Conservation (phyloP, 1,140 invertebrate species). For the Muscidifurax raptorellus region DNA sequence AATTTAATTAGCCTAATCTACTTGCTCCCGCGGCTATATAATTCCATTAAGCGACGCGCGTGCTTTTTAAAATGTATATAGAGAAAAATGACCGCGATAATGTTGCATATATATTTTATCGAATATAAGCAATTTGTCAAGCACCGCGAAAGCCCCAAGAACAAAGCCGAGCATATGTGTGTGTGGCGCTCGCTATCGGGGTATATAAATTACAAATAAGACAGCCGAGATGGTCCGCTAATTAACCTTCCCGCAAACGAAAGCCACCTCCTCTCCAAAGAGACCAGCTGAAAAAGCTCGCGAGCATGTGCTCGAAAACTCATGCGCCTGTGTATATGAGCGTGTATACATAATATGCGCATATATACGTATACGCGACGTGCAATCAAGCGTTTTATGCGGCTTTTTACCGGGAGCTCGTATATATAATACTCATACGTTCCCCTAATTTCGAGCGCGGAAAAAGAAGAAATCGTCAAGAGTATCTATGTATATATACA, state of each 20-base stretch:
- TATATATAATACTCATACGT: background rate
- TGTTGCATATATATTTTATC: background rate
- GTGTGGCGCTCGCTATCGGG: conserved; percentile 49
- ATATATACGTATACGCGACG: background rate
- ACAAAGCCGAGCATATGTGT: background rate
- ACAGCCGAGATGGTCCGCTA: conserved; percentile 65
- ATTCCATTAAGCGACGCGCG: conserved; percentile 13
- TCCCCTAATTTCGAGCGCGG: too few species aligned
- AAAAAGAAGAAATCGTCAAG: too few species aligned
- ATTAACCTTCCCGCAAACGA: conserved; percentile 68
- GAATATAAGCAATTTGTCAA: background rate
- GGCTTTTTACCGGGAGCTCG: conserved; percentile 16
- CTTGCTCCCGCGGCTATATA: background rate
- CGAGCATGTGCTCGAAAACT: too few species aligned
- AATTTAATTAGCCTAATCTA: conserved; percentile 34
- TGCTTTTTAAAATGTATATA: background rate
- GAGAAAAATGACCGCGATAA: too few species aligned
- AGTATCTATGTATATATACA: too few species aligned
- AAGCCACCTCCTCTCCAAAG: conserved; percentile 55
- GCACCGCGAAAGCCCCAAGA: background rate
- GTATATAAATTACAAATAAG: conserved; percentile 68
- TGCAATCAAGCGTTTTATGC: conserved; percentile 39
- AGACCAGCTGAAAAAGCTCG: too few species aligned
- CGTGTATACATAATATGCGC: too few species aligned
- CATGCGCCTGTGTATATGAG: too few species aligned